Percentiles rank a stretch among this genome's conserved stretches.
These are phyloP conservation scores for Microtus montanus DNA, from an alignment of 2,113 vertebrate genomes.

Conservation along the genomic window DNA sequence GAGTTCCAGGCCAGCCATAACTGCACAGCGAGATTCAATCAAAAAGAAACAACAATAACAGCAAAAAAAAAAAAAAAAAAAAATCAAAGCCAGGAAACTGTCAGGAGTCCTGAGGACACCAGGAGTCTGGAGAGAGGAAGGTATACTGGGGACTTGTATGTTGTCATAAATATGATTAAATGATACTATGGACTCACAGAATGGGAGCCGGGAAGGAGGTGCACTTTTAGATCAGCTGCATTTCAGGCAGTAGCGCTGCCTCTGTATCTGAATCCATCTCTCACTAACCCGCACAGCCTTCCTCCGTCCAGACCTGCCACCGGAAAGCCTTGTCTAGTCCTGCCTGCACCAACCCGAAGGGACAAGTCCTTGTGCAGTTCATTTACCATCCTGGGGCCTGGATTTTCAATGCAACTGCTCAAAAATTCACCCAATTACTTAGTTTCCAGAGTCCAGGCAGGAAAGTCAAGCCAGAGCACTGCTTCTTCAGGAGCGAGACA, in stretches of 20 bases:
- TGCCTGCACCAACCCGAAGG: neutral
- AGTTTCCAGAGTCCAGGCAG: neutral
- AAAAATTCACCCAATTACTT: neutral
- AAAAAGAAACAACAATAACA: neutral
- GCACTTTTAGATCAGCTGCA: too few relatives aligned
- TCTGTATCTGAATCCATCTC: neutral
- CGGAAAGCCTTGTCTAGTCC: neutral
- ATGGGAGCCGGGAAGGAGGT: neutral
- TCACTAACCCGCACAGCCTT: constrained; percentile 33
- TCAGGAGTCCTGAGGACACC: neutral
- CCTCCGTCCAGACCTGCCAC: neutral
- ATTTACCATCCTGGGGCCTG: neutral
- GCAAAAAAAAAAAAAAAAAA: neutral
- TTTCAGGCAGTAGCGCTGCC: neutral
- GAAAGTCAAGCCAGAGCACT: neutral
- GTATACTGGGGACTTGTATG: neutral
- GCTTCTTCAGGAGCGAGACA: too few relatives aligned
- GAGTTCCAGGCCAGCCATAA: neutral
- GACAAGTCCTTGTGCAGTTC: neutral
- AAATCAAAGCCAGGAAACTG: neutral
- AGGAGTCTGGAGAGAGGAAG: neutral
- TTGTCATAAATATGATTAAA: constrained; percentile 1
- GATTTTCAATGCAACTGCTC: neutral
- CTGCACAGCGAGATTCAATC: neutral
- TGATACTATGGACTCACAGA: neutral